Conservation (phyloP, 2,113 vertebrate genomes). For the Pangasianodon hypophthalmus region DNA sequence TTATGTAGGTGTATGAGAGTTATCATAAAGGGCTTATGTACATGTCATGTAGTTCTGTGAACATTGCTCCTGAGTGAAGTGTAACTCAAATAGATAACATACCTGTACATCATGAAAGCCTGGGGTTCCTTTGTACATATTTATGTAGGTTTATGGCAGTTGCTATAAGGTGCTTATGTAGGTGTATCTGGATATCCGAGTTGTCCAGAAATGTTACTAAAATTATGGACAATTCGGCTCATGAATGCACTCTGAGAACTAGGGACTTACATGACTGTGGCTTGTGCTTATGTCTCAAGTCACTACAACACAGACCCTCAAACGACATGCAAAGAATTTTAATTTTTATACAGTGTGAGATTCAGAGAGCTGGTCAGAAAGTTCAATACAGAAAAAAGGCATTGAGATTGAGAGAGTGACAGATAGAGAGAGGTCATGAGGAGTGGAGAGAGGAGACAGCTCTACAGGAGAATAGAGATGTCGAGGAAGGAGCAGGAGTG, state of each 20-base stretch:
- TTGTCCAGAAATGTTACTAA: not conserved
- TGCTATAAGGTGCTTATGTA: not conserved
- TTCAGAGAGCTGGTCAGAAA: not conserved
- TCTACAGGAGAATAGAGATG: not conserved
- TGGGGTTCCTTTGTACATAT: not conserved
- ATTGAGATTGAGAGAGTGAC: not conserved
- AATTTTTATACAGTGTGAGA: not conserved
- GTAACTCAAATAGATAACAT: not conserved
- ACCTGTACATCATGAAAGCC: not conserved
- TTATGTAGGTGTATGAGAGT: too few relatives aligned
- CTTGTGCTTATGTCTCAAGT: not conserved
- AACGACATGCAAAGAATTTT: not conserved
- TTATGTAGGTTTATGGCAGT: not conserved
- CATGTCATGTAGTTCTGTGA: not conserved
- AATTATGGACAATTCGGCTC: not conserved
- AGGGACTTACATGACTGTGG: not conserved
- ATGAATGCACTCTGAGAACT: not conserved
- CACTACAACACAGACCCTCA: not conserved
- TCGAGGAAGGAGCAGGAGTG: constrained; percentile 31
- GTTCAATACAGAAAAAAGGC: not conserved
- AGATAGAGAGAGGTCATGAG: not conserved
- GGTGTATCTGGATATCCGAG: not conserved
- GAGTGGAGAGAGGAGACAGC: not conserved
- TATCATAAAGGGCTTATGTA: not conserved
- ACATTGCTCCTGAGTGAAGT: too few relatives aligned